Percentiles rank a stretch among this genome's conserved stretches.
These are phyloP conservation scores for Drosophila lini DNA, from an alignment of 1,140 invertebrate genomes.

Conservation along the genomic window DNA sequence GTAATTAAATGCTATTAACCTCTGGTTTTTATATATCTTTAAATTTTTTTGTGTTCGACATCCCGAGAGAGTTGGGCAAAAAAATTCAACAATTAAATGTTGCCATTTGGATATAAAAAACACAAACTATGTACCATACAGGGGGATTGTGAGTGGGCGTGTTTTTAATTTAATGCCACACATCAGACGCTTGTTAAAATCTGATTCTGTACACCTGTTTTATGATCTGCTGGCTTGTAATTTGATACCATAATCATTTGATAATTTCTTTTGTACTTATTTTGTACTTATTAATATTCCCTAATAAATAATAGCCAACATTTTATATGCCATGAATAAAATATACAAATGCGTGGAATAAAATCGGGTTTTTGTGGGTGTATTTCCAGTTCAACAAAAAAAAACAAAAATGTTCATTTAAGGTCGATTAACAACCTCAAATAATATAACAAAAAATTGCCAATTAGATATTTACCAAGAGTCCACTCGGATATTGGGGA, in stretches of 20 bases:
- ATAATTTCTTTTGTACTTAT: slow-evolving; percentile 1
- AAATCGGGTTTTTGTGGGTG: neutral
- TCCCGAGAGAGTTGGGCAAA: neutral
- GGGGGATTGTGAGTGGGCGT: neutral
- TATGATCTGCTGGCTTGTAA: slow-evolving; percentile 15
- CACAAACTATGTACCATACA: neutral
- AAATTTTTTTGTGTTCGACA: slow-evolving; percentile 2
- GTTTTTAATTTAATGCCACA: slow-evolving; percentile 2
- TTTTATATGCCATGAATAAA: slow-evolving; percentile 3
- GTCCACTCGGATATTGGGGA: neutral
- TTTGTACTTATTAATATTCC: neutral
- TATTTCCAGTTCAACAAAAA: neutral
- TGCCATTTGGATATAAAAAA: neutral
- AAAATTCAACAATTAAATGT: slow-evolving; percentile 13
- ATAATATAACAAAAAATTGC: neutral
- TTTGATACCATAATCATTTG: slow-evolving; percentile 4
- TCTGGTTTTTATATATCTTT: slow-evolving; percentile 18
- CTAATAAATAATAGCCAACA: slow-evolving; percentile 7
- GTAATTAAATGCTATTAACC: slow-evolving; percentile 69
- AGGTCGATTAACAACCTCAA: slow-evolving; percentile 3
- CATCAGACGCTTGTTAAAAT: slow-evolving; percentile 6
- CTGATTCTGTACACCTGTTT: slow-evolving; percentile 8
- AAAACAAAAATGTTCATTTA: neutral
- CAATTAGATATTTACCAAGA: slow-evolving; percentile 2
- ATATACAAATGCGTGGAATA: slow-evolving; percentile 1